These are phyloP conservation scores for Forbesichthys agassizii DNA, from an alignment of 2,113 vertebrate species.

Conservation along the genomic window DNA sequence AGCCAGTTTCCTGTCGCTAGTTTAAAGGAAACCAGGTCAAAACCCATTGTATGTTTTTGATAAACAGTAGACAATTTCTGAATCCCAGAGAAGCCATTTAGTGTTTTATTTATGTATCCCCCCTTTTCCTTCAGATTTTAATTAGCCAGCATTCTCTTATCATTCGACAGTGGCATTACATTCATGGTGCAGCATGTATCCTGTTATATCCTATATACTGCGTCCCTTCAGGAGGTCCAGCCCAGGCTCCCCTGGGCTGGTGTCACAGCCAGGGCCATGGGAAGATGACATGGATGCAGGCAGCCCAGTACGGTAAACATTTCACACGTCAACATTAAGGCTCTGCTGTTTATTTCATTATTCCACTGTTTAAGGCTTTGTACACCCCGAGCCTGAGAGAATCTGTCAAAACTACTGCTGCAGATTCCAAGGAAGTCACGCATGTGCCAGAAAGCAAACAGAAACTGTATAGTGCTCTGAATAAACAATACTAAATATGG, in stretches of 20 bases:
- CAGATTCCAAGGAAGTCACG: neutral
- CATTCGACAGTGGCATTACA: no score
- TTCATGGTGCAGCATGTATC: neutral
- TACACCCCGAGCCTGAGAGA: neutral
- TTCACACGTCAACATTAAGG: constrained; percentile 40
- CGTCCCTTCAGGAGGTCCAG: constrained; percentile 13
- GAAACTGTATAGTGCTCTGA: constrained; percentile 1
- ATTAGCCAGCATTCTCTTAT: no score
- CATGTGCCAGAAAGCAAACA: constrained; percentile 12
- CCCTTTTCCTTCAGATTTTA: no score
- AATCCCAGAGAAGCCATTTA: no score
- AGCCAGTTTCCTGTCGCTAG: no score
- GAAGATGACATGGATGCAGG: constrained; percentile 47
- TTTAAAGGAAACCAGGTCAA: no score
- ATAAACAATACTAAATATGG: constrained; percentile 39
- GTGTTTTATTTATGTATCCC: no score
- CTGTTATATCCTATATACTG: neutral
- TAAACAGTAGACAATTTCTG: no score
- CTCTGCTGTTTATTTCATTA: constrained; percentile 56
- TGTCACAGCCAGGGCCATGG: constrained; percentile 54
- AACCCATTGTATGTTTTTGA: no score
- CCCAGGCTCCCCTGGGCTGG: constrained; percentile 34
- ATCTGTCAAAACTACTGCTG: constrained; percentile 14
- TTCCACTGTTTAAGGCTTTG: constrained; percentile 16
- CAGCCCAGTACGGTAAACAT: constrained; percentile 38